These are phyloP conservation scores for Itoplectis maculator DNA, from an alignment of 2,888 invertebrate genomes.

Conservation along the genomic window DNA sequence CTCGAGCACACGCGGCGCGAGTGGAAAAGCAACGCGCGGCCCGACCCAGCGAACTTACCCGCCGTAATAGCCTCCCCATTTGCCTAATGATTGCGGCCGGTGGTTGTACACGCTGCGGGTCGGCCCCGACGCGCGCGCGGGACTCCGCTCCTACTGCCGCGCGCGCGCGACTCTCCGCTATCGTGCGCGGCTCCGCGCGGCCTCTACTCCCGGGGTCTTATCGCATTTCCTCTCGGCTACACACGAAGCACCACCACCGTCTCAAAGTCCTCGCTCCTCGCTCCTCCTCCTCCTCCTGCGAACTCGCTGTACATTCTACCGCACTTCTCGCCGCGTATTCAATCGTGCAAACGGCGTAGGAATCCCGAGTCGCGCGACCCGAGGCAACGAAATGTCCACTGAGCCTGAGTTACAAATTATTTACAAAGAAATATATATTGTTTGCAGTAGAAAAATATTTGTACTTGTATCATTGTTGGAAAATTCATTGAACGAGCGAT, in stretches of 20 bases:
- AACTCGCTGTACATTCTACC: slow-evolving; percentile 1
- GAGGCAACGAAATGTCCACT: neutral
- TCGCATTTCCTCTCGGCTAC: slow-evolving; percentile 83
- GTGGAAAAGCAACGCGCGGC: slow-evolving; percentile 46
- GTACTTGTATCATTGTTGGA: too few species aligned
- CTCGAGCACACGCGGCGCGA: slow-evolving; percentile 25
- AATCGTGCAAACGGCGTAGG: neutral
- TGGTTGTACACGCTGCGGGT: slow-evolving; percentile 50
- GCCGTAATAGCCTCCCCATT: slow-evolving; percentile 78
- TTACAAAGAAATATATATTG: too few species aligned
- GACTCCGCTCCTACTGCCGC: slow-evolving; percentile 41
- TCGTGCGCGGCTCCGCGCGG: slow-evolving; percentile 66
- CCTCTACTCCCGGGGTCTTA: slow-evolving; percentile 74
- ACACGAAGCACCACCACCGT: slow-evolving; percentile 73
- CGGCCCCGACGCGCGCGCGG: slow-evolving; percentile 66
- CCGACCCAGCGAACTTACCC: slow-evolving; percentile 61
- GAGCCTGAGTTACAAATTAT: too few species aligned
- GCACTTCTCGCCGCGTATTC: slow-evolving; percentile 25
- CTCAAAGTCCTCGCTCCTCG: slow-evolving; percentile 43
- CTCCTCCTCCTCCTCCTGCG: neutral
- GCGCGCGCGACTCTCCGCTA: slow-evolving; percentile 69
- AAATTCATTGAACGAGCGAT: too few species aligned
- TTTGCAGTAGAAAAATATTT: too few species aligned
- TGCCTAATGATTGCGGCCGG: slow-evolving; percentile 81
- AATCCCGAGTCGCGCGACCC: neutral